A percentile compares a stretch with the other conserved stretches of the same genome.
phyloP scores from a whole-genome alignment of 2,888 invertebrate genomes.

The Drepana falcataria region DNA sequence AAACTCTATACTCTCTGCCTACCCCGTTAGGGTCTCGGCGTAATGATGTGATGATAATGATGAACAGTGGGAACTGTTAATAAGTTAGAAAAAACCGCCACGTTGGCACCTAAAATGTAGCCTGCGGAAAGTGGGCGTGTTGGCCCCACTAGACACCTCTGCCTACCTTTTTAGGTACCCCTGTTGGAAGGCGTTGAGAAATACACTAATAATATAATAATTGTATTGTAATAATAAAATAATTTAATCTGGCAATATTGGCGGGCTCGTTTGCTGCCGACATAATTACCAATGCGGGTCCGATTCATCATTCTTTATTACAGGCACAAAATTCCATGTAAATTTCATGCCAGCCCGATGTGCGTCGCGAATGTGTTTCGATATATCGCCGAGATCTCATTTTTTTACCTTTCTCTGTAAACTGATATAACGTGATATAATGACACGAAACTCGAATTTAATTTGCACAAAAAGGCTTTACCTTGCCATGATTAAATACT shows the following conservation, averaged over 20 bases:
- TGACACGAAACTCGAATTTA: constrained; percentile 14
- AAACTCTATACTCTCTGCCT: too few relatives aligned
- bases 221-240: constrained; percentile 58
- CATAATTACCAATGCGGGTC: constrained; percentile 73
- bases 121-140: too few relatives aligned
- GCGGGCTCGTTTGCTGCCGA: constrained; percentile 59
- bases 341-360: constrained; percentile 66
- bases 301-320: constrained; percentile 79
- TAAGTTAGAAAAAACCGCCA: too few relatives aligned
- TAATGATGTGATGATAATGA: too few relatives aligned
- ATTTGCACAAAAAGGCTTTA: background rate
- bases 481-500: too few relatives aligned
- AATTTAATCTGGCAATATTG: constrained; percentile 70
- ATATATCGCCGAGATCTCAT: constrained; percentile 59
- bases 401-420: constrained; percentile 32
- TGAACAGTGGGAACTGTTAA: too few relatives aligned
- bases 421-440: constrained; percentile 24
- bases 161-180: too few relatives aligned
- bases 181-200: too few relatives aligned
- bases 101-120: too few relatives aligned
- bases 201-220: constrained; percentile 13
- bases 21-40: too few relatives aligned
- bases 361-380: constrained; percentile 58
- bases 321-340: constrained; percentile 75
- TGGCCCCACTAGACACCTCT: too few relatives aligned